Base-by-base conservation (phyloP, 2,797 vertebrate species). In the Oreortyx pictus region DNA sequence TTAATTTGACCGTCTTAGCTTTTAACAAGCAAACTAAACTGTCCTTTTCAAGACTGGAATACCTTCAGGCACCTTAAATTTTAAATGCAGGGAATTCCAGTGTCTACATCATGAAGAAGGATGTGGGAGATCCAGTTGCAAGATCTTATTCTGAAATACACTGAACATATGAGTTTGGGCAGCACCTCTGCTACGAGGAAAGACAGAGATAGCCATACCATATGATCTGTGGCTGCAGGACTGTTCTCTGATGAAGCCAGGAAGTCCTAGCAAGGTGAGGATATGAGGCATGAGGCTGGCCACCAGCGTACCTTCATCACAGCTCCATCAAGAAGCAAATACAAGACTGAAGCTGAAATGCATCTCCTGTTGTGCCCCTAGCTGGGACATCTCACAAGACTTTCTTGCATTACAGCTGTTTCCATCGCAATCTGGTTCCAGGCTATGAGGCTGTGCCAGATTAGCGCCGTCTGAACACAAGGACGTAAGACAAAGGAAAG, bases 201-300 rank as follows among this genome's bases (percentile, higher is more conserved):
- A 25, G 35, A 11, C 9, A 25, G 35, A 37, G 23, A 43, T 64
- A 31, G 39, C 39, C 27, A 43, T 43, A 43, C 27, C 37, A 29
- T 39, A 14, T 43, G 61, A 64, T 64, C 60, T 47, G 22, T 24
- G 22, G 4, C 19, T 27, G 7, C 6, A 2, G 19, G 29, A 2
- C 5, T 24, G 13, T 17, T 20, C 19, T 0, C 0, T 25, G 22
- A 4, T 11, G 14, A 52, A 8, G 19, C 1, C 70, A n/a, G 7
- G 6, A 86, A 22, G 16, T 15, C 18, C 16, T 0, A 50, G 43
- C 29, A 62, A 86, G n/a, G 41, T 44, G 20, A 50, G 39, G 29
- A 23, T 1, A 7, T 24, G 52, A 49, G 14, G 19, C 19, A 46
- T 50, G 39, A 54, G 37, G 11, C 46, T 61, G 57, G 47, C 25